Evolutionary conservation across 2,888 invertebrate genomes (phyloP).

Genomic region (Dasypogon diadema): DNA sequence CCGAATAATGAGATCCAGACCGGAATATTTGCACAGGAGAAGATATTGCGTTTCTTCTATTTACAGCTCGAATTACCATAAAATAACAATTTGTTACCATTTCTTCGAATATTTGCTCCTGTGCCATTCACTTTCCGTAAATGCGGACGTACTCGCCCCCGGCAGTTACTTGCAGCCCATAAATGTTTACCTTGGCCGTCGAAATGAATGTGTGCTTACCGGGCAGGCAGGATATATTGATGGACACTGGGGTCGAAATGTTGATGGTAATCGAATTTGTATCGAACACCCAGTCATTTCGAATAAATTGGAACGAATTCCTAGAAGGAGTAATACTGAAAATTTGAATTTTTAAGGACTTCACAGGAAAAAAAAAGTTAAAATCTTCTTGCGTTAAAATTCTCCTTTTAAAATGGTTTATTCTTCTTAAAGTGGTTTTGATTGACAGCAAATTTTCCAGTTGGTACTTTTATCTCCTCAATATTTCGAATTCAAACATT

Average conservation of each 20-base stretch:
- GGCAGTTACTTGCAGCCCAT: conserved; percentile 13
- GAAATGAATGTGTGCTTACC: conserved; percentile 36
- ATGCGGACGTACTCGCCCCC: conserved; percentile 21
- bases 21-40: conserved; percentile 4
- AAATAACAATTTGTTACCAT: conserved; percentile 49
- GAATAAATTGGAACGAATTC: not conserved
- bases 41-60: conserved; percentile 42
- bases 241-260: conserved; percentile 24
- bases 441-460: conserved; percentile 22
- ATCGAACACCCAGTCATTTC: not conserved
- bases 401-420: conserved; percentile 10
- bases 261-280: conserved; percentile 46
- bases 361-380: not conserved
- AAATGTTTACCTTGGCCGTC: conserved; percentile 44
- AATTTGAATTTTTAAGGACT: not conserved
- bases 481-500: conserved; percentile 7
- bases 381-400: not conserved
- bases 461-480: too few relatives aligned
- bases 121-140: conserved; percentile 29
- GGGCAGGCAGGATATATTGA: conserved; percentile 11
- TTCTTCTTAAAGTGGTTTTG: conserved; percentile 15
- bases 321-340: conserved; percentile 2
- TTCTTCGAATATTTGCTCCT: conserved; percentile 46
- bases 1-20: conserved; percentile 20
- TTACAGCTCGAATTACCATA: conserved; percentile 48